Base-by-base conservation (phyloP, 2,113 vertebrate genomes). In the Micromys minutus region DNA sequence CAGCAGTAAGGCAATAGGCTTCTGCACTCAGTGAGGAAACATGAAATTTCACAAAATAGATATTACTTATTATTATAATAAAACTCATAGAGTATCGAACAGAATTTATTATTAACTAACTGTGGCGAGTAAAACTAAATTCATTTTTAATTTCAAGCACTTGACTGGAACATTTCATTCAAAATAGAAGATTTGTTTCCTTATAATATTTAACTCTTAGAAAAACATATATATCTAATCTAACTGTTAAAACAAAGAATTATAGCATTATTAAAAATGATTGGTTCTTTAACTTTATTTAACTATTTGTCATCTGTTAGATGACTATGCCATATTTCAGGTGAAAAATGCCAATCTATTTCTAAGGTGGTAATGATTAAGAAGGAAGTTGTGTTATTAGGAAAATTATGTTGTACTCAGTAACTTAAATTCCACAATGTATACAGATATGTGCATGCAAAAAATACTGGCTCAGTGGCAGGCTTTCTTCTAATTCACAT, bases 1-100 rank as follows among this genome's bases (percentile, higher is more conserved):
- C 94, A 97, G 93, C 83, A 96, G 95, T 77, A 95, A 95, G 50
- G 67, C 83, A 96, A 72, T 50, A 91, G 50, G 42, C 87, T 95
- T 96, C 65, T 95, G 69, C 93, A 91, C 91, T 87, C 22, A 90
- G 22, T 50, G 39, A 96, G 85, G 52, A 95, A 95, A 95, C 55
- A 45, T 79, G 89, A 94, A 95, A 95, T 85, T 74, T 87, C 11
- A 94, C 52, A 90, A 94, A 95, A 75, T 39, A 94, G 24, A 76
- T 92, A 91, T 89, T 63, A 86, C 71, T 87, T 59, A 36, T 47
- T 50, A 88, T 50, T 79, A 63, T 69, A 74, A 92, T 42, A 91
- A 79, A 87, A 93, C 52, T 55, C 22, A 57, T 24, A 87, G 2
- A 50, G 17, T 36, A 21, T n/a, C 22, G 10, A 86, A 47, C 9